Percentiles rank a stretch among this genome's conserved stretches.
Conservation (phyloP, 1,140 invertebrate genomes). For the Goniozus legneri region DNA sequence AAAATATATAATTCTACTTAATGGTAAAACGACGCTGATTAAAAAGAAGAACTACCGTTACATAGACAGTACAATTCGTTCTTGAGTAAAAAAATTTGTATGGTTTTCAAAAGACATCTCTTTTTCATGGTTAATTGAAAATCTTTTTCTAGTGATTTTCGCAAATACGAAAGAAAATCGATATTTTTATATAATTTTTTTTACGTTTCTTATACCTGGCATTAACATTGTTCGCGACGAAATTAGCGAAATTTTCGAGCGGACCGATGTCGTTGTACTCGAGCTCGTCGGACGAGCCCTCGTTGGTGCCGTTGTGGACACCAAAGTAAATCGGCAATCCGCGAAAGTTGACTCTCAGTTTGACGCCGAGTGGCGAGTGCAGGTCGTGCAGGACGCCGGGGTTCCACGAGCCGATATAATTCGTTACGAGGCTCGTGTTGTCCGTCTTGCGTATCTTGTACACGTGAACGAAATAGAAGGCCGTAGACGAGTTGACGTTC, state of each 20-base stretch:
- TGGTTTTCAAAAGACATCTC: background rate
- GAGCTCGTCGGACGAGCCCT: conserved; percentile 31
- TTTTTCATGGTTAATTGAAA: conserved; percentile 5
- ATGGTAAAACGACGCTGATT: background rate
- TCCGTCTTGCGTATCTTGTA: conserved; percentile 45
- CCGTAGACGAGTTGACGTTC: conserved; percentile 18
- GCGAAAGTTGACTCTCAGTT: conserved; percentile 40
- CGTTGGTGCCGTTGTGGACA: conserved; percentile 42
- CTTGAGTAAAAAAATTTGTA: background rate
- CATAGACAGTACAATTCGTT: background rate
- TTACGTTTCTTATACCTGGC: conserved; percentile 47
- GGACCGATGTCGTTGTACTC: conserved; percentile 39
- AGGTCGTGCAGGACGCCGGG: conserved; percentile 29
- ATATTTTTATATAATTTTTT: too few species aligned
- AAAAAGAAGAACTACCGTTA: background rate
- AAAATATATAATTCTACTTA: background rate
- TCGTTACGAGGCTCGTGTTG: conserved; percentile 40
- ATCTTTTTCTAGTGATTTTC: too few species aligned
- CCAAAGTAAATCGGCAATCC: conserved; percentile 44
- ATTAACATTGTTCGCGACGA: conserved; percentile 42
- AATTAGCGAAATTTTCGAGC: conserved; percentile 41
- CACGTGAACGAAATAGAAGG: conserved; percentile 37
- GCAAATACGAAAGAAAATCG: too few species aligned
- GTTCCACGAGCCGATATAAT: conserved; percentile 43
- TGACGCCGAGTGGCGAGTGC: conserved; percentile 29